Evolutionary conservation across 2,797 vertebrate species (phyloP).

Genomic region (Rhinoraja longicauda): DNA sequence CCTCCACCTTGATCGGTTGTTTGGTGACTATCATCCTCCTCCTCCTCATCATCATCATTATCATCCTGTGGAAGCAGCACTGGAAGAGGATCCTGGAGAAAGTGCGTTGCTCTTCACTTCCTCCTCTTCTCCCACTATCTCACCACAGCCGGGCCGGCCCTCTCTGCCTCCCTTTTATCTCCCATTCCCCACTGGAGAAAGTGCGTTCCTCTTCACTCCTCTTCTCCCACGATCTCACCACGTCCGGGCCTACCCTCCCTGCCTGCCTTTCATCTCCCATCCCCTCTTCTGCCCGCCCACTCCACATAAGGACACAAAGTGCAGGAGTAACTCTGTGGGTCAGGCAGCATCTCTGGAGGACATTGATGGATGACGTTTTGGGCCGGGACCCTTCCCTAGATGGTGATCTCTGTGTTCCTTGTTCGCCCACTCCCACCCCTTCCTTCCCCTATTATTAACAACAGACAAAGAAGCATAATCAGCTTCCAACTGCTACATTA

Average conservation of each 20-base stretch:
- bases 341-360: no score
- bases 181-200: no score
- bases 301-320: no score
- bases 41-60: conserved; percentile 75
- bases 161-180: not conserved
- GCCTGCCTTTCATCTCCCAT: no score
- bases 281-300: no score
- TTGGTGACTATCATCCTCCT: conserved; percentile 85
- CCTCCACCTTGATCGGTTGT: conserved; percentile 78
- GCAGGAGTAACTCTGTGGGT: no score
- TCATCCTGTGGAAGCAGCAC: conserved; percentile 85
- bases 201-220: not conserved
- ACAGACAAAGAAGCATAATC: no score
- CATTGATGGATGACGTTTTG: no score
- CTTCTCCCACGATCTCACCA: not conserved
- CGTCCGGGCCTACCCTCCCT: no score
- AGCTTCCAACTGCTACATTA: no score
- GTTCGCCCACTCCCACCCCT: not conserved
- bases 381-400: no score
- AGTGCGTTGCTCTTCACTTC: conserved; percentile 54
- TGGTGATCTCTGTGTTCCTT: not conserved
- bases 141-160: not conserved
- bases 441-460: no score
- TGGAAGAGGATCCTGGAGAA: conserved; percentile 83
- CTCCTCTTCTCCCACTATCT: not conserved